A percentile compares a stretch with the other conserved stretches of the same genome.
Evolutionary conservation across 1,140 invertebrate genomes (phyloP).

Genomic region (Hyphantria cunea): DNA sequence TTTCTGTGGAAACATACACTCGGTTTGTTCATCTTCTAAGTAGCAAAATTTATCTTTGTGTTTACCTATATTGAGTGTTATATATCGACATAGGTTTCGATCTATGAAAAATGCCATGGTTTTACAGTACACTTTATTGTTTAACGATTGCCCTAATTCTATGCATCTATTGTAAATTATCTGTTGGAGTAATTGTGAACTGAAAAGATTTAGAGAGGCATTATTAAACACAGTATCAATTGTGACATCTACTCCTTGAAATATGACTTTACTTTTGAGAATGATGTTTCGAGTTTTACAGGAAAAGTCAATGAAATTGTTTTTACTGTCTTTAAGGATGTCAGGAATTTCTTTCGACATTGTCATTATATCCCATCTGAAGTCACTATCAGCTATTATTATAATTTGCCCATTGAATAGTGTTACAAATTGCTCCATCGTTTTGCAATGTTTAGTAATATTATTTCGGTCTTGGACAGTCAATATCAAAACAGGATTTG

Average conservation of each 20-base stretch:
- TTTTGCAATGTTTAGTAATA: constrained; percentile 4
- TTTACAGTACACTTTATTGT: background rate
- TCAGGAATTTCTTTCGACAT: background rate
- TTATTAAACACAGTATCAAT: background rate
- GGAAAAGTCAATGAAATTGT: background rate
- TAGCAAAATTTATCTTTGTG: background rate
- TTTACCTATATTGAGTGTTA: background rate
- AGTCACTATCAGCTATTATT: background rate
- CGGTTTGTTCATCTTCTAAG: background rate
- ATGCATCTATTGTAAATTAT: background rate
- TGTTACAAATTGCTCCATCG: too few relatives aligned
- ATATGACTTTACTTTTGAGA: background rate
- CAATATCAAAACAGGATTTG: background rate
- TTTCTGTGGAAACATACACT: background rate
- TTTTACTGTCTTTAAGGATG: background rate
- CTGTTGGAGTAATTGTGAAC: background rate
- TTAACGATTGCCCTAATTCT: background rate
- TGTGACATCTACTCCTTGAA: background rate
- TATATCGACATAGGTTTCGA: background rate
- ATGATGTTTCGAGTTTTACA: background rate
- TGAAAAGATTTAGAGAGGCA: background rate
- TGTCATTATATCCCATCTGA: background rate
- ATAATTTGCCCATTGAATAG: background rate
- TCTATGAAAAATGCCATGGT: background rate
- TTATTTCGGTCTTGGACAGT: background rate